A percentile compares a stretch with the other conserved stretches of the same genome.
Conservation (phyloP, 2,888 invertebrate species). For the Sinotaia quadrata region DNA sequence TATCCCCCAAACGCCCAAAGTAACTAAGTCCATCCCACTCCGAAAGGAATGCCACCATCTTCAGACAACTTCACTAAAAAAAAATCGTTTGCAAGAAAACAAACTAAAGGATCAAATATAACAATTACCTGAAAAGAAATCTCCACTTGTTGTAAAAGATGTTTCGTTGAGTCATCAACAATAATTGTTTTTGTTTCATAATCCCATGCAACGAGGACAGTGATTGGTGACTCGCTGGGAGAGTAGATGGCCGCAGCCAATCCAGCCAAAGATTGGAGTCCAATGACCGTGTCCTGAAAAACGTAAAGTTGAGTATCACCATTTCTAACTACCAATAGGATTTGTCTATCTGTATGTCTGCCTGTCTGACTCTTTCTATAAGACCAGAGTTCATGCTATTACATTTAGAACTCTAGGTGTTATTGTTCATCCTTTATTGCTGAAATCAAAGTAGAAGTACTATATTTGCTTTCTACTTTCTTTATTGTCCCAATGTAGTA, state of each 20-base stretch:
- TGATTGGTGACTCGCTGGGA: conserved; percentile 49
- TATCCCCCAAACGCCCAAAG: background rate
- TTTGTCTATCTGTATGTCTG: background rate
- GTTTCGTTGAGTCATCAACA: conserved; percentile 60
- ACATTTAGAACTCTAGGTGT: no score
- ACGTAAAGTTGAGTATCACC: background rate
- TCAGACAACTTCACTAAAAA: background rate
- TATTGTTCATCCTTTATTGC: no score
- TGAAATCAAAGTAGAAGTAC: no score
- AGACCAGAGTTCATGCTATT: no score
- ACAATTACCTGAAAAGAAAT: conserved; percentile 39
- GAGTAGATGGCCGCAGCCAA: conserved; percentile 59
- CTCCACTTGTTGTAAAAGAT: conserved; percentile 65
- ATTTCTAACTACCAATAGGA: background rate
- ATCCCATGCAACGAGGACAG: conserved; percentile 44
- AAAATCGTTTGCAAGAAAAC: background rate
- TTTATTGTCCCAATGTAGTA: no score
- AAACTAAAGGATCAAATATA: background rate
- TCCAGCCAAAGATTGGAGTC: conserved; percentile 69
- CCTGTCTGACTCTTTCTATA: no score
- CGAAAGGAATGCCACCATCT: background rate
- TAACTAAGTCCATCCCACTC: background rate
- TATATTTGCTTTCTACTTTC: no score
- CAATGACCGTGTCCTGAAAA: conserved; percentile 70
- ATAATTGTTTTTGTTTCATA: conserved; percentile 40